Percentiles rank a stretch among this genome's conserved stretches.
phyloP scores from a whole-genome alignment of 2,113 vertebrate species.

The Hippocampus abdominalis region DNA sequence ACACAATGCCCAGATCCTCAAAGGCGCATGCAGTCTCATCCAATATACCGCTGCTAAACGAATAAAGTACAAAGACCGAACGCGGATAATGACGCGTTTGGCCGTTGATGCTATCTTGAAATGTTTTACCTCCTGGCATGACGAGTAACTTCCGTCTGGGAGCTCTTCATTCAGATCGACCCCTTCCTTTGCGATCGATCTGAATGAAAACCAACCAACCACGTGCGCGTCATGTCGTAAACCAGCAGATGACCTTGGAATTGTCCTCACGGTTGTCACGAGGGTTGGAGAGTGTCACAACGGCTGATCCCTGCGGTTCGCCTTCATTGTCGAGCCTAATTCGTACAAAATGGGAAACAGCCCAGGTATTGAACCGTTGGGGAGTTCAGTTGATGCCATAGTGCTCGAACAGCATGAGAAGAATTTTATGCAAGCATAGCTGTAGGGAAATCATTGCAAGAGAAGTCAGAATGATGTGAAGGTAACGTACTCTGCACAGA shows the following conservation, averaged over 20 bases:
- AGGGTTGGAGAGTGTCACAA: not conserved
- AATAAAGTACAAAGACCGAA: conserved; percentile 43
- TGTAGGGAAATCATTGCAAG: no score
- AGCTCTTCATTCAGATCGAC: not conserved
- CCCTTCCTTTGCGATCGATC: conserved; percentile 1
- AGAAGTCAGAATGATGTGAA: no score
- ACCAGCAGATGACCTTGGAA: conserved; percentile 5
- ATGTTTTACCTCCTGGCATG: conserved; percentile 38
- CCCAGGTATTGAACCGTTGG: not conserved
- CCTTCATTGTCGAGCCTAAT: not conserved
- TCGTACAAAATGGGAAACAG: not conserved
- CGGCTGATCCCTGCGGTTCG: not conserved
- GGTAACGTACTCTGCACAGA: no score
- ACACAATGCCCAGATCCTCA: not conserved
- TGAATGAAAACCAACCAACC: no score
- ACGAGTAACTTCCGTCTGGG: conserved; percentile 14
- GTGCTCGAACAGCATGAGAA: not conserved
- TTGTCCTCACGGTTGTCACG: not conserved
- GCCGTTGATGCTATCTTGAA: conserved; percentile 17
- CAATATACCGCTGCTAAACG: conserved; percentile 10
- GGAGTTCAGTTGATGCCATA: not conserved
- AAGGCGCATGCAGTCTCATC: conserved; percentile 4
- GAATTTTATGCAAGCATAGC: no score
- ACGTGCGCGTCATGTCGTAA: not conserved
- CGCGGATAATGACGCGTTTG: conserved; percentile 20